Evolutionary conservation across 2,113 vertebrate species (phyloP).

Genomic region (Gymnorhina tibicen): DNA sequence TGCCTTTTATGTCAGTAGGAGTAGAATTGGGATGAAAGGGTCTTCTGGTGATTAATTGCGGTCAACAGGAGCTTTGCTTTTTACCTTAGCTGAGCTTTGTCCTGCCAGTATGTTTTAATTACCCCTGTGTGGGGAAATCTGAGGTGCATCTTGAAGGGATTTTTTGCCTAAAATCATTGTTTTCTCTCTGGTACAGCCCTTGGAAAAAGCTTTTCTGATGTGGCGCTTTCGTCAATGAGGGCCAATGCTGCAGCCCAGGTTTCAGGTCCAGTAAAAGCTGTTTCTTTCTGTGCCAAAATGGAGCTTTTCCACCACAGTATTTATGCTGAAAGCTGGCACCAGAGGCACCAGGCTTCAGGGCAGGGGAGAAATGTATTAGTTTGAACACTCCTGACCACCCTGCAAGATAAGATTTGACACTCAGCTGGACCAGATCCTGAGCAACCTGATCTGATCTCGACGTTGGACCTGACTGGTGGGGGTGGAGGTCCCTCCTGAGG

Average conservation of each 20-base stretch:
- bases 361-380: not conserved
- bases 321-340: not conserved
- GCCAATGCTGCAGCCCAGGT: not conserved
- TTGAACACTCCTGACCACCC: not conserved
- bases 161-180: not conserved
- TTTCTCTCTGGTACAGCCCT: not conserved
- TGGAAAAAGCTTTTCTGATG: not conserved
- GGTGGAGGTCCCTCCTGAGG: not conserved
- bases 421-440: not conserved
- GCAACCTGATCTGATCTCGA: not conserved
- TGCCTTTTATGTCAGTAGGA: not conserved
- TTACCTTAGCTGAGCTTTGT: not conserved
- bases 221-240: not conserved
- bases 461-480: not conserved
- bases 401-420: not conserved
- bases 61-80: slow-evolving; percentile 17
- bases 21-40: not conserved
- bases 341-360: not conserved
- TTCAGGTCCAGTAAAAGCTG: not conserved
- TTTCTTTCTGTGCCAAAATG: not conserved
- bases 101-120: not conserved
- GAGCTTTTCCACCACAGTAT: not conserved
- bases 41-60: slow-evolving; percentile 15
- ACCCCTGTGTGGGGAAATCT: not conserved
- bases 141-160: not conserved